Conservation (phyloP, 2,888 invertebrate species). For the Rotaria sp. region DNA sequence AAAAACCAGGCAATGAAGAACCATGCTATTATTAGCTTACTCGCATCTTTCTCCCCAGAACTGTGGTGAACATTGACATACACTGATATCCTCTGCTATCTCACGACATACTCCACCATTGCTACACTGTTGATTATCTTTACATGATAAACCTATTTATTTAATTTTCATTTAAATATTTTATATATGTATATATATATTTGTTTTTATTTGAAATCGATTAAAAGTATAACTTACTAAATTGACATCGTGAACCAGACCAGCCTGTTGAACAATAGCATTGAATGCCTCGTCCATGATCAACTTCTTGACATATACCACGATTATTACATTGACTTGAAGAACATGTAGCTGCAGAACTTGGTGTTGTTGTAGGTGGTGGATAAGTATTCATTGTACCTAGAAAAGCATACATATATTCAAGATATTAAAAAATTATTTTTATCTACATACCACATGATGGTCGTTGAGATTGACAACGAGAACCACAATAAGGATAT, state of each 20-base stretch:
- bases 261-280: too few relatives aligned
- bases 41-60: constrained; percentile 38
- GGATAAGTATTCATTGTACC: too few relatives aligned
- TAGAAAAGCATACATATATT: too few relatives aligned
- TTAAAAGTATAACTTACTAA: background rate
- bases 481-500: constrained; percentile 31
- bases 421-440: too few relatives aligned
- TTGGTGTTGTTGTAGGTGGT: too few relatives aligned
- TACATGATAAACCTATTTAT: background rate
- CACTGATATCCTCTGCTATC: constrained; percentile 30
- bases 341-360: too few relatives aligned
- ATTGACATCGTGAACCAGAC: constrained; percentile 20
- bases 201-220: background rate
- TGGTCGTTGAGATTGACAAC: too few relatives aligned
- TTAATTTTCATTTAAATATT: background rate
- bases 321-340: constrained; percentile 35
- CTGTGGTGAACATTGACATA: constrained; percentile 33
- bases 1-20: background rate
- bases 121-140: constrained; percentile 21
- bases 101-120: constrained; percentile 38
- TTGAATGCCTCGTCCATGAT: constrained; percentile 1
- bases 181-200: background rate
- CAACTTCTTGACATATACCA: constrained; percentile 31
- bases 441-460: too few relatives aligned
- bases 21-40: constrained; percentile 34